These are phyloP conservation scores for Scolopax mira DNA, from an alignment of 2,113 vertebrate genomes.

Conservation along the genomic window DNA sequence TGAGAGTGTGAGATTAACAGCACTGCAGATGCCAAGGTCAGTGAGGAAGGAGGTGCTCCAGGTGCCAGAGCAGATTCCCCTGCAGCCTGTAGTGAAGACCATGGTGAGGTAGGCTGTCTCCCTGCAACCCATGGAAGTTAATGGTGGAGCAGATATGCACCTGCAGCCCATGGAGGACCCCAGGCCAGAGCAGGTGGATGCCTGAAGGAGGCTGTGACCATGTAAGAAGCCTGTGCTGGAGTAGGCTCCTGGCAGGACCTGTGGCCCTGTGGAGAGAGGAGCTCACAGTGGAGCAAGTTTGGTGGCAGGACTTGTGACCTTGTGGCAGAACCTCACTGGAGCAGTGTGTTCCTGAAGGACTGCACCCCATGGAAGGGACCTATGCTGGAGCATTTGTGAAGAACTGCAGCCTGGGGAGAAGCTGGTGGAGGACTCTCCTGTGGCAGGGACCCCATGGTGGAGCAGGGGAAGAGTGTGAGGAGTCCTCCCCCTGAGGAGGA, in stretches of 20 bases:
- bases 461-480: not conserved
- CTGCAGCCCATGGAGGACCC: not conserved
- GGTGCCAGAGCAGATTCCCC: rapidly evolving
- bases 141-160: not conserved
- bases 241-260: not conserved
- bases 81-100: not conserved
- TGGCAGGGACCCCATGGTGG: not conserved
- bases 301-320: not conserved
- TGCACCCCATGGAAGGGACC: not conserved
- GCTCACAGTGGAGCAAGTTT: not conserved
- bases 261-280: not conserved
- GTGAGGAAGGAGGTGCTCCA: not conserved
- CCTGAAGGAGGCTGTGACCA: not conserved
- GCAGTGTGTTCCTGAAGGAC: not conserved
- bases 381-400: not conserved
- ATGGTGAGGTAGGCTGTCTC: not conserved
- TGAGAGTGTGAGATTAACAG: not conserved
- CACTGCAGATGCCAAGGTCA: not conserved
- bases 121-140: not conserved
- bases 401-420: not conserved
- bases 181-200: not conserved
- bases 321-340: rapidly evolving
- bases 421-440: not conserved
- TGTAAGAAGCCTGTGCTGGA: not conserved
- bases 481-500: not conserved